Evolutionary conservation across 1,140 invertebrate species (phyloP), one percentile per base, ranked within the genome.

Genomic region (Euglossa dilemma): DNA sequence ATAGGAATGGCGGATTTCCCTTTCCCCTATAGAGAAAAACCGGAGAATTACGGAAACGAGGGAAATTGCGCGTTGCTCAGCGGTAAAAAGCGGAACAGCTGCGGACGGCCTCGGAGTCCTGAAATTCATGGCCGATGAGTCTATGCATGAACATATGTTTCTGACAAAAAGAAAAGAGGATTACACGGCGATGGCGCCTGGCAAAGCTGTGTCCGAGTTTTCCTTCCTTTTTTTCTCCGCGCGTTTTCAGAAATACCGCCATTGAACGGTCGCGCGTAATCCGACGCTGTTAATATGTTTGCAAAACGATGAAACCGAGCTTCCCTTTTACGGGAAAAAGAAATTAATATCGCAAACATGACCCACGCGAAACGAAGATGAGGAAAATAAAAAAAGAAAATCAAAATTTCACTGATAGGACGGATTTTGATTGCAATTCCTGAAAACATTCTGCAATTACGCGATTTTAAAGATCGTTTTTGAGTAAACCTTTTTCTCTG

Each of bases 51-150:
- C 70, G 50, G 66, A 50, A 36, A 43, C 36, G 36, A 23, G 50
- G 61, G 79, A 73, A 81, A 74, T 64, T 73, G 57, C 20, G 50
- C 59, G 72, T 72, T 72, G 79, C 52, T 73, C 59, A 47, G 59
- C 59, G 70, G 79, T 25, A 66, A 81, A 74, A 74, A 72, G 25
- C 25, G 25, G 67, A 57, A 72, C 77, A 79, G 66, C 25, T 36
- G 45, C 16, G 77, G 14, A 61, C 20, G 28, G 71, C 47, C 67
- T 71, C 47, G 67, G 52, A n/a, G 45, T 45, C 66, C 63, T 72
- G 56, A 63, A 80, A 80, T 80, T 80, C 77, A 61, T 80, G 67
- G 45, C 16, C 67, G 77, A 80, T 71, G 67, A 45, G 36, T 52
- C 67, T 52, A 63, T 52, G 43, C 56, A 47, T 36, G 67, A 28